phyloP scores from a whole-genome alignment of 2,113 vertebrate species.

The Mirounga angustirostris region DNA sequence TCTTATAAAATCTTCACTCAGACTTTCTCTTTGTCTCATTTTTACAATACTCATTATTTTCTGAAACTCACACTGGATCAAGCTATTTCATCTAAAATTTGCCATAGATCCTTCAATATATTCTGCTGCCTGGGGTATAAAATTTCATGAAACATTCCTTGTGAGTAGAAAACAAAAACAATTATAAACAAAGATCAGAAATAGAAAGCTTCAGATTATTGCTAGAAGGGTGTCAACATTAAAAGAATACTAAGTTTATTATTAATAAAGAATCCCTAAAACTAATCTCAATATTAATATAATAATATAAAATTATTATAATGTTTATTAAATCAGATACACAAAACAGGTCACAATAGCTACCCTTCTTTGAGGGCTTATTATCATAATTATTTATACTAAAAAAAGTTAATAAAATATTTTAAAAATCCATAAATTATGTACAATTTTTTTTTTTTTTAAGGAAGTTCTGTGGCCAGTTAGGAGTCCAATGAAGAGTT shows the following conservation, averaged over 20 bases:
- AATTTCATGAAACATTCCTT: slow-evolving; percentile 75
- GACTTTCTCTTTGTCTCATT: slow-evolving; percentile 37
- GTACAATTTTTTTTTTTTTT: neutral
- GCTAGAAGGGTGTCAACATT: neutral
- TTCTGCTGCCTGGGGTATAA: slow-evolving; percentile 59
- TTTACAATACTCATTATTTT: slow-evolving; percentile 75
- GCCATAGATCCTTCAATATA: slow-evolving; percentile 67
- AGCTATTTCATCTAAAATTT: slow-evolving; percentile 75
- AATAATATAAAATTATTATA: neutral
- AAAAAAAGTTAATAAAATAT: neutral
- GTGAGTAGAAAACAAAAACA: slow-evolving; percentile 75
- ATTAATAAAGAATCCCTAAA: neutral
- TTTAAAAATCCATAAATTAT: neutral
- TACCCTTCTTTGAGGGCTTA: neutral
- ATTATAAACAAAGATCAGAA: slow-evolving; percentile 62
- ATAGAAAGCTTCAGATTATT: slow-evolving; percentile 65
- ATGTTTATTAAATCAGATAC: neutral
- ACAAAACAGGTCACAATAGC: neutral
- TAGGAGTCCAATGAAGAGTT: neutral
- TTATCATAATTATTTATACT: neutral
- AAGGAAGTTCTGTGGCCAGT: neutral
- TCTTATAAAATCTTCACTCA: slow-evolving; percentile 55
- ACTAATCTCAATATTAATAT: slow-evolving; percentile 31
- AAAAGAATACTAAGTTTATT: slow-evolving; percentile 53
- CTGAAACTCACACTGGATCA: slow-evolving; percentile 67